phyloP scores from a whole-genome alignment of 2,888 invertebrate genomes.

The Saturnia pavonia region DNA sequence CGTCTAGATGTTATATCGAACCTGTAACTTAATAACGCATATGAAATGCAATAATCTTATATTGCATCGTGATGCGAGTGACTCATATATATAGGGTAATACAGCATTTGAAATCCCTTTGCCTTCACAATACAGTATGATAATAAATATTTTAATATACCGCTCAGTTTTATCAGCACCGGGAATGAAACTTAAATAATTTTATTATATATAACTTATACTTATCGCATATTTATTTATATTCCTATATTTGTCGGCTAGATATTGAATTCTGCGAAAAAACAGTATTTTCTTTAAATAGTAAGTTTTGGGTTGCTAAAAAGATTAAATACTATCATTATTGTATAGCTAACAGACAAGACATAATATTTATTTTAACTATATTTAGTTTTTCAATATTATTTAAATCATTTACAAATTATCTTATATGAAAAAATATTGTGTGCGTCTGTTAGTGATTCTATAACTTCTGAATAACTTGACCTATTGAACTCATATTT shows the following conservation, averaged over 20 bases:
- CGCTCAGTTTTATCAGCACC: neutral
- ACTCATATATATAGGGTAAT: constrained; percentile 27
- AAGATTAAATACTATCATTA: too few species aligned
- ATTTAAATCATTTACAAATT: too few species aligned
- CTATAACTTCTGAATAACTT: too few species aligned
- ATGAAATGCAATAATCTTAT: constrained; percentile 36
- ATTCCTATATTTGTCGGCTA: neutral
- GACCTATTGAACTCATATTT: too few species aligned
- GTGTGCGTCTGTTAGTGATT: too few species aligned
- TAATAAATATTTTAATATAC: constrained; percentile 15
- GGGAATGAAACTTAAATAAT: neutral
- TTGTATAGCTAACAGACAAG: too few species aligned
- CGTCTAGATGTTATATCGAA: neutral
- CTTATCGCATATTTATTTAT: neutral
- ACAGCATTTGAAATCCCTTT: constrained; percentile 19
- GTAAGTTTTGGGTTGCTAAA: too few species aligned
- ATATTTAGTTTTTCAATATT: too few species aligned
- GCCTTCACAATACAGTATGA: neutral
- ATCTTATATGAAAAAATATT: too few species aligned
- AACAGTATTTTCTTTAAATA: too few species aligned
- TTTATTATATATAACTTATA: neutral
- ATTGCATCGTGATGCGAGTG: constrained; percentile 33
- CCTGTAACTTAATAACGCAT: constrained; percentile 11
- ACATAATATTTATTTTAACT: too few species aligned
- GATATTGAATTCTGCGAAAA: neutral